These are phyloP conservation scores for Styela plicata DNA, from an alignment of 23 tunicate genomes.

Conservation along the genomic window DNA sequence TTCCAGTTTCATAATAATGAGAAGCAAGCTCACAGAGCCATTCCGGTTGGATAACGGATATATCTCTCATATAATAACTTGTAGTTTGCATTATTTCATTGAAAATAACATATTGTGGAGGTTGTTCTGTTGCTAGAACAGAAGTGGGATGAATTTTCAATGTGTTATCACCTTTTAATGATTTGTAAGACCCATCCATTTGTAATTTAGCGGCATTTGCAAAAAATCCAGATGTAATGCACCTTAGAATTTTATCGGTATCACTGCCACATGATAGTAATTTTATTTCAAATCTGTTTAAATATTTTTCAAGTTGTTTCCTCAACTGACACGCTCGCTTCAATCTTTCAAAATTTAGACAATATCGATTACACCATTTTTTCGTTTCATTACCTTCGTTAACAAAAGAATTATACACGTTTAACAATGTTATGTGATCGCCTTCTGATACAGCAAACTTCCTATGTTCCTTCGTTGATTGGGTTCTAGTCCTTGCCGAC, in stretches of 20 bases:
- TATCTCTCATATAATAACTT: slow-evolving; percentile 44
- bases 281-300: slow-evolving; percentile 51
- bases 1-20: slow-evolving; percentile 68
- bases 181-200: slow-evolving; percentile 62
- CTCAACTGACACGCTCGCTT: slow-evolving; percentile 64
- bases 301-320: slow-evolving; percentile 46
- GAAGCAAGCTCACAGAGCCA: slow-evolving; percentile 86
- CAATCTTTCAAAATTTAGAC: slow-evolving; percentile 54
- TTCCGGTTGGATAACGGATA: slow-evolving; percentile 78
- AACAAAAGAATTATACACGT: slow-evolving; percentile 65
- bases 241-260: slow-evolving; percentile 45
- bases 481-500: slow-evolving; percentile 37
- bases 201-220: slow-evolving; percentile 78
- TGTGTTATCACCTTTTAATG: slow-evolving; percentile 38
- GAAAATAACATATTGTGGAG: slow-evolving; percentile 76
- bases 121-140: slow-evolving; percentile 40
- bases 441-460: slow-evolving; percentile 87
- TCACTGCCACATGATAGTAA: slow-evolving; percentile 43
- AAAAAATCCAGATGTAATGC: slow-evolving; percentile 80
- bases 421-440: slow-evolving; percentile 72
- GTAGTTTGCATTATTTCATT: slow-evolving; percentile 57
- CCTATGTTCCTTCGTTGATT: slow-evolving; percentile 59
- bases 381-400: slow-evolving; percentile 72
- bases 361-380: slow-evolving; percentile 58
- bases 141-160: slow-evolving; percentile 77